Base-by-base conservation (phyloP, 2,888 invertebrate species). In the Allophyes oxyacanthae region DNA sequence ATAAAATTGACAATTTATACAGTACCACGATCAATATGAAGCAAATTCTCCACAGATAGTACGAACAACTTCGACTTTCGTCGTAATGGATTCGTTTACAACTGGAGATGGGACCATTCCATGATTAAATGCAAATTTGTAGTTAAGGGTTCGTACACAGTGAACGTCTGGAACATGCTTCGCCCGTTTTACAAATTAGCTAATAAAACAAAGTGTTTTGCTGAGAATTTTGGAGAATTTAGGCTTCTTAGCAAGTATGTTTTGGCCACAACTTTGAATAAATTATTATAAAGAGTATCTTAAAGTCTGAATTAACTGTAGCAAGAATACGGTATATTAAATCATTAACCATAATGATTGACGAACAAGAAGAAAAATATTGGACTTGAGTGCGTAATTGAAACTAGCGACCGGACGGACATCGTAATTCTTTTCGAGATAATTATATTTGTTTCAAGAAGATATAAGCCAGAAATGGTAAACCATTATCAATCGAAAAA, bases 71-170 rank as follows among this genome's bases (percentile, higher is more conserved):
- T 53, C 53, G 57, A 66, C 55, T 64, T 46, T 51, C 56, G 32
- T 33, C 49, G 51, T 66, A 64, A 75, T 73, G 56, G 62, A 73
- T 70, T 73, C 76, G 54, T 70, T 75, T 67, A 75, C 73, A 70
- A 48, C 44, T 53, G 25, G 28, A 61, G 64, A 63, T 58, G 44
- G 62, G 43, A 64, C 64, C 58, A 64, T 73, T 73, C 55, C 33
- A 58, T 76, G 62, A 75, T 73, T 76, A 73, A 73, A 75, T 75
- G 74, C 53, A 75, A 75, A 75, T 75, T 66, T 51, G 41, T 58
- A 58, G 70, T 67, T 63, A 54, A 59, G 49, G 54, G 49, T 58
- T 56, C 50, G 48, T 42, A 63, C 52, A 57, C 44, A 48, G 48
- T 28, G 41, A 53, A 59, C 50, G 53, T 55, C 55, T 69, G 37